A percentile compares a stretch with the other conserved stretches of the same genome.
Evolutionary conservation across 1,140 invertebrate species (phyloP).

Genomic region (Meloidogyne floridensis): DNA sequence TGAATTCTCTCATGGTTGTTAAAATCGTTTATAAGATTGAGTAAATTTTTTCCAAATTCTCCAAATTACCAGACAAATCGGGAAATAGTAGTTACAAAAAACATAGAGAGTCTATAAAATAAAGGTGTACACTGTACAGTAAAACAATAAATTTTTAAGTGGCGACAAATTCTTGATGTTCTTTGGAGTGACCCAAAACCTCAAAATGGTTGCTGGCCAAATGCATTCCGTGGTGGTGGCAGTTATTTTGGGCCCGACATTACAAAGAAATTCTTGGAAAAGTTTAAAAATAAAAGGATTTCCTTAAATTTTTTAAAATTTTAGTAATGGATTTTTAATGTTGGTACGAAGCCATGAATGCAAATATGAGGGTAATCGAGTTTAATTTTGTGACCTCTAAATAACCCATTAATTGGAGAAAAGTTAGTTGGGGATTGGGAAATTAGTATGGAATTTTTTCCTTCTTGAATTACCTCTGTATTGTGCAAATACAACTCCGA

Average conservation of each 20-base stretch:
- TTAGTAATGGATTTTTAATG: slow-evolving; percentile 74
- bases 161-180: slow-evolving; percentile 72
- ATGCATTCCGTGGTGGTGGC: slow-evolving; percentile 82
- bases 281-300: slow-evolving; percentile 52
- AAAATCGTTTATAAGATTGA: background rate
- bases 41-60: too few species aligned
- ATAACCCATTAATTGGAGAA: too few species aligned
- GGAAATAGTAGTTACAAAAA: too few species aligned
- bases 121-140: too few species aligned
- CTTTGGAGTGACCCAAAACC: slow-evolving; percentile 86
- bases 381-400: too few species aligned
- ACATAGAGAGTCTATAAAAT: background rate
- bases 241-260: slow-evolving; percentile 87
- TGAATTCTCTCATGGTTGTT: background rate
- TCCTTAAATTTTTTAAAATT: slow-evolving; percentile 24
- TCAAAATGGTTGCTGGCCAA: slow-evolving; percentile 76
- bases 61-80: too few species aligned
- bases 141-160: slow-evolving; percentile 40
- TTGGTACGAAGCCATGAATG: slow-evolving; percentile 87
- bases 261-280: slow-evolving; percentile 76
- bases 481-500: too few species aligned
- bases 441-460: too few species aligned
- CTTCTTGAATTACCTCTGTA: too few species aligned
- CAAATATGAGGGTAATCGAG: slow-evolving; percentile 75
- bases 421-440: too few species aligned